Evolutionary conservation across 2,113 vertebrate genomes (phyloP).

Genomic region (Sinocyclocheilus anophthalmus): DNA sequence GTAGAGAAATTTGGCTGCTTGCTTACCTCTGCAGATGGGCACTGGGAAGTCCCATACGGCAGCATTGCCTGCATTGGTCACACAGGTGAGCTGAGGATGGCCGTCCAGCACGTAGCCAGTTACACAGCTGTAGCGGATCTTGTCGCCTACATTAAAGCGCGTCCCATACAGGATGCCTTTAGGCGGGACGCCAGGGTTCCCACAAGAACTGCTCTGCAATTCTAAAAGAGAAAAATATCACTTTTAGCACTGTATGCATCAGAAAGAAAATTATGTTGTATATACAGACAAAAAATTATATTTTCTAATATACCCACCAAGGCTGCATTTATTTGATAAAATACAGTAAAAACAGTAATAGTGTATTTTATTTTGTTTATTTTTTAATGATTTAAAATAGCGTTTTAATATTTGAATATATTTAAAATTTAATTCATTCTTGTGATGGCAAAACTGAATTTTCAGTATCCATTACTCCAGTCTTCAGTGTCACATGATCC

Average conservation of each 20-base stretch:
- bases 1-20: constrained; percentile 18
- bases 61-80: constrained; percentile 86
- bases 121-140: constrained; percentile 93
- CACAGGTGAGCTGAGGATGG: constrained; percentile 93
- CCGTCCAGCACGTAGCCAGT: constrained; percentile 95
- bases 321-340: too few species aligned
- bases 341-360: too few species aligned
- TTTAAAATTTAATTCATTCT: too few species aligned
- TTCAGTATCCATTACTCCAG: too few species aligned
- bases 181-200: constrained; percentile 93
- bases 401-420: too few species aligned
- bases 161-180: constrained; percentile 89
- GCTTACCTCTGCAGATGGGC: constrained; percentile 96
- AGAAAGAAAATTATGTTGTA: too few species aligned
- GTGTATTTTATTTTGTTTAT: too few species aligned
- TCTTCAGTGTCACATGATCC: too few species aligned
- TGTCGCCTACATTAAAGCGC: constrained; percentile 90
- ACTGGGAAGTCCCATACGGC: constrained; percentile 98
- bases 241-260: background rate
- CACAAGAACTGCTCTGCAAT: constrained; percentile 94
- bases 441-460: too few species aligned
- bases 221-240: constrained; percentile 71
- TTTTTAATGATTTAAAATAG: too few species aligned
- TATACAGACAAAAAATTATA: too few species aligned
- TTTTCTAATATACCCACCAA: too few species aligned